These are phyloP conservation scores for Caenorhabditis plicata DNA, from an alignment of 2,888 invertebrate genomes.

Conservation along the genomic window DNA sequence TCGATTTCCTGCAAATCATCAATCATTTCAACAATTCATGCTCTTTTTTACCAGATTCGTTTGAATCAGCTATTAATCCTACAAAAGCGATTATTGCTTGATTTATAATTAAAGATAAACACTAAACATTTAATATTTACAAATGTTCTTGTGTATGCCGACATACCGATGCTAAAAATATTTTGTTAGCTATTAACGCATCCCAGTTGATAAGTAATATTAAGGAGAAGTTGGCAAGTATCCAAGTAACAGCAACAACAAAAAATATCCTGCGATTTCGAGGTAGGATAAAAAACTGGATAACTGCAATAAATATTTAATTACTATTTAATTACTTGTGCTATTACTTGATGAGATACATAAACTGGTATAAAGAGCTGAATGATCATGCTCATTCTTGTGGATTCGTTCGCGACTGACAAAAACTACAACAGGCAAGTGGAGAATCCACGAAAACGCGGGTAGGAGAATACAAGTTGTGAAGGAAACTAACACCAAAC, in stretches of 20 bases:
- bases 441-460: slow-evolving; percentile 61
- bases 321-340: slow-evolving; percentile 1
- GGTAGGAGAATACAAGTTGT: slow-evolving; percentile 55
- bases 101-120: slow-evolving; percentile 55
- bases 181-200: slow-evolving; percentile 29
- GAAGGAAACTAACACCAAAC: slow-evolving; percentile 54
- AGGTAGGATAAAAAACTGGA: slow-evolving; percentile 62
- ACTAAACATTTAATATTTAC: too few relatives aligned
- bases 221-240: slow-evolving; percentile 52
- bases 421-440: slow-evolving; percentile 56
- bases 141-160: too few relatives aligned
- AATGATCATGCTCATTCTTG: slow-evolving; percentile 38
- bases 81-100: slow-evolving; percentile 55
- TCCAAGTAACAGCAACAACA: slow-evolving; percentile 52
- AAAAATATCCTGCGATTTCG: slow-evolving; percentile 62
- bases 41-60: too few relatives aligned
- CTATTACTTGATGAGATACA: slow-evolving; percentile 35
- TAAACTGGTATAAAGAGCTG: slow-evolving; percentile 36
- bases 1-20: too few relatives aligned
- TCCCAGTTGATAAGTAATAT: slow-evolving; percentile 41
- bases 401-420: slow-evolving; percentile 44
- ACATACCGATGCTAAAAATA: slow-evolving; percentile 48
- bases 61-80: slow-evolving; percentile 61
- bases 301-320: slow-evolving; percentile 21
- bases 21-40: too few relatives aligned